Base-by-base conservation (phyloP, 2,888 invertebrate species). In the Scaptomyza caliginosa region DNA sequence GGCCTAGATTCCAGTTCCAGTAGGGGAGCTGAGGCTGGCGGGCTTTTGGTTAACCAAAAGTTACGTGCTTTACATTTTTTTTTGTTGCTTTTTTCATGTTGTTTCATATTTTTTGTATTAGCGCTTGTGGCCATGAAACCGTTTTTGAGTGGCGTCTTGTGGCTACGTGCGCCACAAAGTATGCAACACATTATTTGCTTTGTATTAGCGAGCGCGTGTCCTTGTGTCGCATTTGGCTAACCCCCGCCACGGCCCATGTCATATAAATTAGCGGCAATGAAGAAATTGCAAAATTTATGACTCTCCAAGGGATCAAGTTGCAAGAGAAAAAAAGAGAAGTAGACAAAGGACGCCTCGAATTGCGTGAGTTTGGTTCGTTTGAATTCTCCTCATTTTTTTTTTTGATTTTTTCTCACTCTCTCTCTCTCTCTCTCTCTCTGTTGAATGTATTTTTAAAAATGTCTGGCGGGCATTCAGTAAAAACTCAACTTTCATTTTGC, bases 261-360 rank as follows among this genome's bases (percentile, higher is more conserved):
- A 79, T 86, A 74, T 78, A 82, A 86, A 84, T 84, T 88, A 83
- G 86, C 76, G 78, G 70, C 87, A 79, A 83, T 87, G 83, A 85
- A 84, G 75, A 84, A 89, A 88, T 84, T 85, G 79, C 77, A 67
- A 84, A 89, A 89, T 90, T 88, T 89, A 89, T 89, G 87, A 84
- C 81, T 82, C 88, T 83, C 85, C 38, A 54, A 79, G 86, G 89
- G 63, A 10, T 32, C 36, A 32, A 30, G 4, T 8, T 8, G 39
- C 23, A 6, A 16, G 36, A 46, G 39, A 26, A 7, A 26, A 10
- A 26, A 13, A 40, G 26, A 55, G 40, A 63, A 32, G 43, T 32
- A 26, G 26, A 26, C 10, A 50, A 40, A 30, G 26, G n/a, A 34
- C 21, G 17, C 19, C 11, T 3, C 39, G 40, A 72, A 56, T 39